Evolutionary conservation across 2,113 vertebrate species (phyloP).

Genomic region (Passer montanus): DNA sequence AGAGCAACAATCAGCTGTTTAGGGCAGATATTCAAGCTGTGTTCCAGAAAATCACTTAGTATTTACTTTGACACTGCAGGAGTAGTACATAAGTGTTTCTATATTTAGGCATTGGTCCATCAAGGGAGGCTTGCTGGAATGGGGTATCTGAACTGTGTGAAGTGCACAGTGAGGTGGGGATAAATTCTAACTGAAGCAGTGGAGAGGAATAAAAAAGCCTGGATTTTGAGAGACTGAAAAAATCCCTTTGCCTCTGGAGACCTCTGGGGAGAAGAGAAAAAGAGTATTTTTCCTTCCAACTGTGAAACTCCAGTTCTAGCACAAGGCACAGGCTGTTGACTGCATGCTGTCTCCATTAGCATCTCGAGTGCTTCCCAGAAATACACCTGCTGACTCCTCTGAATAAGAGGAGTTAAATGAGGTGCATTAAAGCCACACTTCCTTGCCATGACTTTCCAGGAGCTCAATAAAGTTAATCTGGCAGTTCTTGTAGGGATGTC

Average conservation of each 20-base stretch:
- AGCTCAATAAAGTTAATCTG: slow-evolving; percentile 30
- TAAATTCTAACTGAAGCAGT: neutral
- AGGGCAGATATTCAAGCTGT: neutral
- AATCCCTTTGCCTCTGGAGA: neutral
- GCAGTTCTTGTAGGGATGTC: neutral
- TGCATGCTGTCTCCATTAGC: neutral
- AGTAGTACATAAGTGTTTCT: neutral
- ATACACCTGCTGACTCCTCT: slow-evolving; percentile 36
- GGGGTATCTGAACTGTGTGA: neutral
- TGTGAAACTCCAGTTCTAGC: neutral
- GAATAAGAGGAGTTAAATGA: slow-evolving; percentile 6
- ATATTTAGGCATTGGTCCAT: neutral
- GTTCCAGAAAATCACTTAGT: neutral
- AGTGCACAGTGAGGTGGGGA: neutral
- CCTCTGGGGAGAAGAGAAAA: neutral
- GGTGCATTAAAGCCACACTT: neutral
- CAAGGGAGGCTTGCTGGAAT: neutral
- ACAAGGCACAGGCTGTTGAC: neutral
- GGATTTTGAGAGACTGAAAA: neutral
- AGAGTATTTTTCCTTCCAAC: neutral
- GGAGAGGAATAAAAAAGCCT: neutral
- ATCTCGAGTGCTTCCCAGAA: neutral
- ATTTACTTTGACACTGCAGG: neutral
- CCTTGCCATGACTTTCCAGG: neutral
- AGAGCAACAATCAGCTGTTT: neutral